Evolutionary conservation across 2,113 vertebrate genomes (phyloP).

Genomic region (Equus przewalskii): DNA sequence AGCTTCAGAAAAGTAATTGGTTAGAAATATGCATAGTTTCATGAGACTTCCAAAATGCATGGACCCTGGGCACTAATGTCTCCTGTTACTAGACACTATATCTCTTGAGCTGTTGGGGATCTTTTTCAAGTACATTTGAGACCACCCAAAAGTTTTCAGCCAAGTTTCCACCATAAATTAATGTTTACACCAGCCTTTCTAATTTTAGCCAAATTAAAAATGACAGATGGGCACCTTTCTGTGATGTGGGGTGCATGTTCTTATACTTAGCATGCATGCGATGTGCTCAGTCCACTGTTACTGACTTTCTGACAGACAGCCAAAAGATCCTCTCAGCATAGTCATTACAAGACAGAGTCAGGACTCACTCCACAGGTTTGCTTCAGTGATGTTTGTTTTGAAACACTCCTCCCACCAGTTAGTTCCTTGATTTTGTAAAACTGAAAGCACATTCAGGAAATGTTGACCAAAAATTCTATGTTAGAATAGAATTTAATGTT

Average conservation of each 20-base stretch:
- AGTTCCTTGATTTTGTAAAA: constrained; percentile 52
- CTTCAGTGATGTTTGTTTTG: neutral
- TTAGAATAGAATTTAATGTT: neutral
- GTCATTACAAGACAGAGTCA: neutral
- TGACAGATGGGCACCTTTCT: neutral
- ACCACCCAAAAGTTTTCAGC: neutral
- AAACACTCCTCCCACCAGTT: neutral
- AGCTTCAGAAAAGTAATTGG: neutral
- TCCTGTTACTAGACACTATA: neutral
- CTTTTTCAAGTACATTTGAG: constrained; percentile 4
- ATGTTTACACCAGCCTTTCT: neutral
- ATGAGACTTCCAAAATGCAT: neutral
- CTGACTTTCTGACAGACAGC: neutral
- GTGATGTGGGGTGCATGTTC: neutral
- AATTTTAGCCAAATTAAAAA: constrained; percentile 35
- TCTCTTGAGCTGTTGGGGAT: neutral
- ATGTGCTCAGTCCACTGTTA: neutral
- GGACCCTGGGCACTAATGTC: neutral
- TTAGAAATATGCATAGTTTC: constrained; percentile 5
- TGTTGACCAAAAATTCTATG: constrained; percentile 4
- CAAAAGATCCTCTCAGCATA: neutral
- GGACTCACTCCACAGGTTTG: neutral
- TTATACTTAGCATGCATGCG: neutral
- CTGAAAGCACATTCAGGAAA: constrained; percentile 43
- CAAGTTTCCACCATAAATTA: neutral